These are phyloP conservation scores for Phyllotreta cruciferae DNA, from an alignment of 2,888 invertebrate species.

Conservation along the genomic window DNA sequence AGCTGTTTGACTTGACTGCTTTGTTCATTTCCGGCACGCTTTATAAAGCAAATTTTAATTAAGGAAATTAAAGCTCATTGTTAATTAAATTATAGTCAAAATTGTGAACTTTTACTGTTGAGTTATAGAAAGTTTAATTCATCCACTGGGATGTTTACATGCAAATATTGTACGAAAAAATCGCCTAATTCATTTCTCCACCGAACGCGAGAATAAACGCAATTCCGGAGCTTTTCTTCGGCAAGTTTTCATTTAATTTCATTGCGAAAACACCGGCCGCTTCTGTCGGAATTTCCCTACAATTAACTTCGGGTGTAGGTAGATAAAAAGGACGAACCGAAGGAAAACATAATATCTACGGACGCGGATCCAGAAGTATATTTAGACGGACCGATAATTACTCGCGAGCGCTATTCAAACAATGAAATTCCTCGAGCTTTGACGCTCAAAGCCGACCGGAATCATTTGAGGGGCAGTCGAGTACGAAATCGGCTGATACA, in stretches of 20 bases:
- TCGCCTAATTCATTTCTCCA: too few species aligned
- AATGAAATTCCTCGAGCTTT: slow-evolving; percentile 16
- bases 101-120: too few species aligned
- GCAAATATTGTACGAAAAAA: too few species aligned
- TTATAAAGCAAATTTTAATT: too few species aligned
- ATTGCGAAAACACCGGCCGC: slow-evolving; percentile 8
- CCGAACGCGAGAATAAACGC: too few species aligned
- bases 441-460: slow-evolving; percentile 10
- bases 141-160: too few species aligned
- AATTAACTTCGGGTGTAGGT: neutral
- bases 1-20: too few species aligned
- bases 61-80: too few species aligned
- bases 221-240: neutral
- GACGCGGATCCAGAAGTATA: slow-evolving; percentile 12
- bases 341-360: slow-evolving; percentile 14
- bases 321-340: slow-evolving; percentile 10
- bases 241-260: slow-evolving; percentile 15
- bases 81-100: too few species aligned
- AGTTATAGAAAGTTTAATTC: too few species aligned
- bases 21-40: too few species aligned
- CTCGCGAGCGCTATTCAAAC: slow-evolving; percentile 24
- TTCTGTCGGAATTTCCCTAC: neutral
- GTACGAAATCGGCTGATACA: slow-evolving; percentile 11
- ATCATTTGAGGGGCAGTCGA: slow-evolving; percentile 11
- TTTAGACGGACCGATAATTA: slow-evolving; percentile 20